Base-by-base conservation (phyloP, 1,140 invertebrate species). In the Zaprionus africanus region DNA sequence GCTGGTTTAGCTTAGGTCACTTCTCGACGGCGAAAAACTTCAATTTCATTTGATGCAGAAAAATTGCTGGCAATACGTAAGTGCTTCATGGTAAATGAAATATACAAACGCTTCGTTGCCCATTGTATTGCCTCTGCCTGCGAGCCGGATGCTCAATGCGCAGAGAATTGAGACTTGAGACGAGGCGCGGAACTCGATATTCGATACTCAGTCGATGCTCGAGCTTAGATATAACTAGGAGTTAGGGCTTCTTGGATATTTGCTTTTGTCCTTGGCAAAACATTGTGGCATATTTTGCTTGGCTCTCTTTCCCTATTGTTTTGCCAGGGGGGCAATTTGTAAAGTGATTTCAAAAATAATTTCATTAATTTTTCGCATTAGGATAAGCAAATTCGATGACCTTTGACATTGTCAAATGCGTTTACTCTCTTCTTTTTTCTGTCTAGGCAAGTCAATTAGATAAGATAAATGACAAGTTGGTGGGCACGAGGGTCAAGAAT, bases 21-120 rank as follows among this genome's bases (percentile, higher is more conserved):
- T 56, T 38, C 24, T 49, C 24, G 38, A 17, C 22, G 15, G 43
- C n/a, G 17, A 12, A 62, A 59, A 82, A 90, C 85, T 90, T 90
- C 85, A 85, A 90, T 90, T 90, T 79, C 85, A 90, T 85, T 77
- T 82, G 86, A 90, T 90, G 85, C 85, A 90, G 86, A 90, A 90
- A 90, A 90, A 90, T 90, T 85, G 81, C 81, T 79, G 69, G 71
- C 85, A 88, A 88, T 90, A 81, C 77, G 83, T 87, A 87, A 87
- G 80, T 82, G 83, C 83, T 80, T 79, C 66, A 87, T 87, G 83
- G 79, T 64, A 90, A 90, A 90, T 85, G 85, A 90, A 90, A 90
- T 90, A 90, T 85, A 90, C 81, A 90, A 82, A 90, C 79, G 85
- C 81, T 88, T 85, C 81, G 76, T 76, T 88, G 81, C 59, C 51